Percentiles rank a stretch among this genome's conserved stretches.
Evolutionary conservation across 2,113 vertebrate genomes (phyloP).

Genomic region (Dicrurus megarhynchus): DNA sequence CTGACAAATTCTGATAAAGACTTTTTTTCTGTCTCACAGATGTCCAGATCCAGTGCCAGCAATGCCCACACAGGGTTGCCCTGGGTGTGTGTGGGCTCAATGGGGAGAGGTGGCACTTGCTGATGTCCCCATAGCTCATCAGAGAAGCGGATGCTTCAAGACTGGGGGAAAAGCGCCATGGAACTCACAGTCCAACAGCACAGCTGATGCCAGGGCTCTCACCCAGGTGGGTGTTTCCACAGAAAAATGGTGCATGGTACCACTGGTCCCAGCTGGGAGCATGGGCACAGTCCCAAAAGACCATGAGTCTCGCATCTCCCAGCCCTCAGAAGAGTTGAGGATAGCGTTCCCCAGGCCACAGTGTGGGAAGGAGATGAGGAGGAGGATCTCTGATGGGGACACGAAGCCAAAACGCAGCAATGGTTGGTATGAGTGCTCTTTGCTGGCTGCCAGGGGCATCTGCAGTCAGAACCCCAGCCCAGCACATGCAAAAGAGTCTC

Average conservation of each 20-base stretch:
- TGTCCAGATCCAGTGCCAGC: neutral
- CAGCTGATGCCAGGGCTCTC: fast-evolving
- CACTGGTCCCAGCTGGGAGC: neutral
- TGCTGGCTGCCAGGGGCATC: neutral
- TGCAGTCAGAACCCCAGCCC: neutral
- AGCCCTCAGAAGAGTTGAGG: neutral
- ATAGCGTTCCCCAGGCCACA: neutral
- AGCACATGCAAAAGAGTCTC: neutral
- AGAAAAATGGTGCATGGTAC: neutral
- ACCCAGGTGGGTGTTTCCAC: neutral
- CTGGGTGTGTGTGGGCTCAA: fast-evolving
- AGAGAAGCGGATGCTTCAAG: neutral
- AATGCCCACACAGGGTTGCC: neutral
- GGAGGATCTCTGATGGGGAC: neutral
- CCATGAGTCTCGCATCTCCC: fast-evolving
- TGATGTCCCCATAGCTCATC: neutral
- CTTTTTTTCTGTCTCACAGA: neutral
- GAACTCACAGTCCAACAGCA: neutral
- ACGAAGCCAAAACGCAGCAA: neutral
- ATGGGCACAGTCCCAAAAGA: fast-evolving
- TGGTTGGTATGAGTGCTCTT: neutral
- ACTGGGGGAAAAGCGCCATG: neutral
- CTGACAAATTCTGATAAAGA: neutral
- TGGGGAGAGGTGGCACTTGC: neutral
- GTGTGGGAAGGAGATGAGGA: neutral